Conservation (phyloP, 2,113 vertebrate species). For the Candoia aspera region DNA sequence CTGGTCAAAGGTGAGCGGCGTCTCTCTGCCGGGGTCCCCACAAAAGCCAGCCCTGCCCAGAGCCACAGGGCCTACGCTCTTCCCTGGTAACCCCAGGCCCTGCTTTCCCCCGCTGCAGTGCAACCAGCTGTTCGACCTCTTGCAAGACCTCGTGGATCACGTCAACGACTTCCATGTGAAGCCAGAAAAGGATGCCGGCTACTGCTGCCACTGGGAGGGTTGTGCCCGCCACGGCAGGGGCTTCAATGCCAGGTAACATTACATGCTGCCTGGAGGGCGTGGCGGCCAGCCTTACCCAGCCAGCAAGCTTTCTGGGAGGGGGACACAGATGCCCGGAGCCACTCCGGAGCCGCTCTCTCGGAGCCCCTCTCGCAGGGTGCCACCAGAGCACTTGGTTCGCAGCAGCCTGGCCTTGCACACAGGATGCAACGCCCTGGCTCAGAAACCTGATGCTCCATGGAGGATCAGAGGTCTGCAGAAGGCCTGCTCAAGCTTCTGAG, state of each 20-base stretch:
- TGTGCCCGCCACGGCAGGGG: slow-evolving; percentile 94
- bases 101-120: slow-evolving; percentile 73
- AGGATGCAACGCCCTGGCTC: not conserved
- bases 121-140: slow-evolving; percentile 91
- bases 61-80: too few relatives aligned
- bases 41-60: not conserved
- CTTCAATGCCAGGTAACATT: slow-evolving; percentile 89
- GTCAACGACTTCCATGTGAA: slow-evolving; percentile 97
- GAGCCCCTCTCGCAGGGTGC: too few relatives aligned
- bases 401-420: too few relatives aligned
- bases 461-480: not conserved
- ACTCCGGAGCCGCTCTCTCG: too few relatives aligned
- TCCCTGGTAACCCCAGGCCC: not conserved
- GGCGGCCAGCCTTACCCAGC: not conserved
- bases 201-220: slow-evolving; percentile 98
- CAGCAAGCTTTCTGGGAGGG: too few relatives aligned
- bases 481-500: not conserved
- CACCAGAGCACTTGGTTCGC: not conserved
- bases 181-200: slow-evolving; percentile 94
- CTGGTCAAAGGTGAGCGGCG: slow-evolving; percentile 88
- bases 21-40: not conserved
- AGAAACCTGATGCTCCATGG: not conserved
- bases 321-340: too few relatives aligned
- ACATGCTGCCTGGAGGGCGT: not conserved
- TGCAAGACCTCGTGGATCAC: slow-evolving; percentile 96